Evolutionary conservation across 2,888 invertebrate species (phyloP), one percentile per base, ranked within the genome.

Genomic region (Cryptocephalus moraei): DNA sequence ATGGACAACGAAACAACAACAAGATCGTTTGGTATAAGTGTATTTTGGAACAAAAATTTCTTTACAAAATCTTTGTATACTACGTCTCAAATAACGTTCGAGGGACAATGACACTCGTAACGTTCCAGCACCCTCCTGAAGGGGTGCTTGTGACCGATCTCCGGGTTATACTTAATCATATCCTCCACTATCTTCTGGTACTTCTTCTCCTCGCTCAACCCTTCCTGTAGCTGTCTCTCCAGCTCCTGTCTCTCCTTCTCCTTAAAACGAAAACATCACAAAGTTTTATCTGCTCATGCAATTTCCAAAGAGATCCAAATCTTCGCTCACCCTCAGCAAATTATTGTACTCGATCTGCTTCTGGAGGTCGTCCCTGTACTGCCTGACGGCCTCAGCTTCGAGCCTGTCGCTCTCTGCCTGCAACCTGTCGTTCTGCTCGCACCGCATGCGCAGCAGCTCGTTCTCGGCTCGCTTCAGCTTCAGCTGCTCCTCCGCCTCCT

Each of bases 321-420:
- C 4, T 42, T 43, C 2, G 43, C 57, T 58, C 59, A 70, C 71
- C 61, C 63, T 64, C 31, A 68, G 47, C 33, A 59, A 11, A 46
- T 64, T 63, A 42, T 65, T 67, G 51, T 69, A 67, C 46, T 69
- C 66, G 38, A 71, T 70, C 56, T 73, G 73, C 47, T 67, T 60
- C 39, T 59, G 55, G 31, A 72, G 53, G 49, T 72, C 71, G 8
- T 66, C 59, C 11, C 64, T 52, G 48, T 71, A 71, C 47, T 67
- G 61, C 12, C 55, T 48, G 32, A 54, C 55, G 32, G 62, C 63
- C 41, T 64, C 56, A 6, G 47, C 46, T 46, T 63, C 58, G 47
- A 64, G 49, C 33, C 66, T 53, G 11, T 62, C 62, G 46, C 63
- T 58, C 53, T 71, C 70, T 4, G 59, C 62, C 49, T 63, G 62